These are phyloP conservation scores for Turritopsis rubra DNA, from an alignment of 30 jellyfish, hydroid and myxozoan species.

Conservation along the genomic window DNA sequence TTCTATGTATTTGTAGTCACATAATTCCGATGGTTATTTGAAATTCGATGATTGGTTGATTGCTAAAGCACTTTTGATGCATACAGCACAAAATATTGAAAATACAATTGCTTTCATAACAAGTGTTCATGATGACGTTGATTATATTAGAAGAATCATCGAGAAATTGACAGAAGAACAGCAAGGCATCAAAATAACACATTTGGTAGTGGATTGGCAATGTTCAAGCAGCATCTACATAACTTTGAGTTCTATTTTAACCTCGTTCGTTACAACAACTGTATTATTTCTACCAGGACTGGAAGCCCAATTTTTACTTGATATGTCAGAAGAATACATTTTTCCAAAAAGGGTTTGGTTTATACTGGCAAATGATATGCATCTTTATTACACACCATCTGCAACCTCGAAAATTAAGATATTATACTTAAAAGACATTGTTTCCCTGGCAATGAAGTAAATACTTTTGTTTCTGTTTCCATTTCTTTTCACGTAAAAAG, in stretches of 20 bases:
- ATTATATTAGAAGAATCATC: neutral
- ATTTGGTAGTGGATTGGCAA: neutral
- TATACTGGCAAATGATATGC: neutral
- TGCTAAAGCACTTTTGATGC: neutral
- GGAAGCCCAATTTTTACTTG: neutral
- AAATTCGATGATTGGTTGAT: neutral
- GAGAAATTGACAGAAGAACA: neutral
- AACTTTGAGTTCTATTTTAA: neutral
- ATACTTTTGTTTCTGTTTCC: neutral
- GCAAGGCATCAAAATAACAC: neutral
- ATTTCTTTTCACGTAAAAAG: too few relatives aligned
- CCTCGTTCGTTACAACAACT: neutral
- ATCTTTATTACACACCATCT: neutral
- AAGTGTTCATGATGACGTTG: neutral
- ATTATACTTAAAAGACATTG: neutral
- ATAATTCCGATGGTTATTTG: neutral
- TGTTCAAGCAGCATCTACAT: neutral
- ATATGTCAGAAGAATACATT: neutral
- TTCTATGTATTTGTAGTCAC: neutral
- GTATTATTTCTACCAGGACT: neutral
- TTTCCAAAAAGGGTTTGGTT: neutral
- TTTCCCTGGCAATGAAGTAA: neutral
- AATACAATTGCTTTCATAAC: neutral
- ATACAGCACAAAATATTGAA: neutral
- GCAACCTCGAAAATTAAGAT: neutral